Evolutionary conservation across 1,140 invertebrate species (phyloP).

Genomic region (Linepithema humile): DNA sequence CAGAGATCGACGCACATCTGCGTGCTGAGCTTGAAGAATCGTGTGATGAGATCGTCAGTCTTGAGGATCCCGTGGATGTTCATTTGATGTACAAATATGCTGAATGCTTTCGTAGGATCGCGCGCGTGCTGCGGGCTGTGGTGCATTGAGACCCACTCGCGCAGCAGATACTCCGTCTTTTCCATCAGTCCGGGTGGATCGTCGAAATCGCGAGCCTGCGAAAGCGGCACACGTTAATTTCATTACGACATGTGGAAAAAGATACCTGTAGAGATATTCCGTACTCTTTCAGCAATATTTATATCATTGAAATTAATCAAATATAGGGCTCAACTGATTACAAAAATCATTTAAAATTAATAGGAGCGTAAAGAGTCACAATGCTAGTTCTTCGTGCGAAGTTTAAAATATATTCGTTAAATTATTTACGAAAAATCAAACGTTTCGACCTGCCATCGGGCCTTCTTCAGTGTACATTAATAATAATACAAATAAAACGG

Average conservation of each 20-base stretch:
- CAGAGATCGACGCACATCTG: conserved; percentile 98
- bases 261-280: conserved; percentile 6
- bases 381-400: no score
- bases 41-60: conserved; percentile 98
- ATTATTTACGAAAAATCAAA: no score
- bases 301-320: no score
- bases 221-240: conserved; percentile 35
- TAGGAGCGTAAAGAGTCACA: no score
- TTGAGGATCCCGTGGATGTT: conserved; percentile 98
- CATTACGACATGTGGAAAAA: not conserved
- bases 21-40: conserved; percentile 98
- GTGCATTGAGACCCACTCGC: conserved; percentile 98
- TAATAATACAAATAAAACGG: no score
- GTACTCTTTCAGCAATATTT: not conserved
- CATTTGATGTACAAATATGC: conserved; percentile 97
- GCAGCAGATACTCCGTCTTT: conserved; percentile 96
- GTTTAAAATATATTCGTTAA: no score
- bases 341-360: no score
- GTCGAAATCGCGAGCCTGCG: conserved; percentile 94
- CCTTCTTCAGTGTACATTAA: no score
- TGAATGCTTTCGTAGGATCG: conserved; percentile 97
- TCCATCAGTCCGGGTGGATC: conserved; percentile 97
- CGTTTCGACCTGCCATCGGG: no score
- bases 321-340: no score
- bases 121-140: conserved; percentile 91